These are phyloP conservation scores for Tortrix viridana DNA, from an alignment of 2,888 invertebrate species.

Conservation along the genomic window DNA sequence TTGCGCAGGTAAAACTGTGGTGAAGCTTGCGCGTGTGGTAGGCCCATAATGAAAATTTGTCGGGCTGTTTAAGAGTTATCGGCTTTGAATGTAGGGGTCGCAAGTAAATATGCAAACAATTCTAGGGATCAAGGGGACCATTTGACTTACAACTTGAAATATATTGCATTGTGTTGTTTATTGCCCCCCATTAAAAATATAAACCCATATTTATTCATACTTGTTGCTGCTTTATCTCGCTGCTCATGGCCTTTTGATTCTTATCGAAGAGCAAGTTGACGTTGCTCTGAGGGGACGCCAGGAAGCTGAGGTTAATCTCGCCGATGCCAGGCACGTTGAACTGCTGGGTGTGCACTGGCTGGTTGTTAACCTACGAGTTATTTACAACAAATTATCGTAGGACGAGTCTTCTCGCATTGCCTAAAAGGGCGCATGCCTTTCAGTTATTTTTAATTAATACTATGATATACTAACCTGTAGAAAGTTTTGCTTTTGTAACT, in stretches of 20 bases:
- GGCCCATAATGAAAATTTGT: too few relatives aligned
- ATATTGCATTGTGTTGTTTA: too few relatives aligned
- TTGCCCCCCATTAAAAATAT: slow-evolving; percentile 11
- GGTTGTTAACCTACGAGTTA: slow-evolving; percentile 54
- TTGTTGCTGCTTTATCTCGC: slow-evolving; percentile 67
- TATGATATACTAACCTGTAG: slow-evolving; percentile 59
- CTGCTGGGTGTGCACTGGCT: slow-evolving; percentile 70
- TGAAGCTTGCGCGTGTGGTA: too few relatives aligned
- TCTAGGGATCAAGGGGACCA: too few relatives aligned
- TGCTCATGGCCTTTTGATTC: slow-evolving; percentile 70
- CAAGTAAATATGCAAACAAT: too few relatives aligned
- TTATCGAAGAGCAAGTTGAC: slow-evolving; percentile 74
- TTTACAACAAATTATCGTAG: background rate
- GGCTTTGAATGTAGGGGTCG: too few relatives aligned
- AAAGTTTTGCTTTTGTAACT: slow-evolving; percentile 77
- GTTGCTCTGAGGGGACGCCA: slow-evolving; percentile 72
- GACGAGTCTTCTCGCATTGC: background rate
- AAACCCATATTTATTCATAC: background rate
- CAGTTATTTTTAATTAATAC: too few relatives aligned
- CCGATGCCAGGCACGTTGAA: slow-evolving; percentile 79
- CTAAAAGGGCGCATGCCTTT: too few relatives aligned
- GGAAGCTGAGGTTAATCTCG: slow-evolving; percentile 75
- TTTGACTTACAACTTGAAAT: too few relatives aligned
- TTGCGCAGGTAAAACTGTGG: too few relatives aligned
- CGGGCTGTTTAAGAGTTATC: too few relatives aligned